Base-by-base conservation (phyloP, 2,797 vertebrate species). In the Protonibea diacanthus region DNA sequence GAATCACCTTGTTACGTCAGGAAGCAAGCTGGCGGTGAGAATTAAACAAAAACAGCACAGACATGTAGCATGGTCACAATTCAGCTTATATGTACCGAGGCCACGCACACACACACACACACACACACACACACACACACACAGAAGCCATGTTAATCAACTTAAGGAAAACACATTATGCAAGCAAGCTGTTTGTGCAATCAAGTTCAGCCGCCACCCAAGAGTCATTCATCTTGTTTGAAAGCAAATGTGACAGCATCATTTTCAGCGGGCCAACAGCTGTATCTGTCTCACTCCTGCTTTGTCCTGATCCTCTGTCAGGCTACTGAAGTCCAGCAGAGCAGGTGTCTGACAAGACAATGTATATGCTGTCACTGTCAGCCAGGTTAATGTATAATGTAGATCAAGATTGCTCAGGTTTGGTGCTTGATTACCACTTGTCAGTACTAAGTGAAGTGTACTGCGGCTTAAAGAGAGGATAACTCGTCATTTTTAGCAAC, bases 291-390 rank as follows among this genome's bases (percentile, higher is more conserved):
- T 81, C 55, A 40, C 59, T 76, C 48, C 62, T 64, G 49, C 40
- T 73, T 64, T 74, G 21, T 69, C 56, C 61, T 62, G 66, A 83
- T 79, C 73, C 71, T 53, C 78, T 69, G 60, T 62, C 83, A 90
- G 25, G 59, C 47, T 33, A 76, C 68, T 56, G 68, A 68, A 78
- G 40, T n/a, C 72, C 77, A 71, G 21, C 74, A 64, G 60, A 85
- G 74, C 71, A 74, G 70, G 61, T 86, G 84, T 83, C 64, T 86
- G 87, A 92, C 85, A 80, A 79, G 82, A 82, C 78, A 71, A 84
- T 88, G 83, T 68, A 75, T 63, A 73, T 21, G 18, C 59, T 78
- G 85, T 82, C 83, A 74, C 45, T 80, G 57, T 81, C 82, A 76
- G 59, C 67, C 58, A 59, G 69, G 85, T 86, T 90, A 63, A 87